Base-by-base conservation (phyloP, 2,113 vertebrate species). In the Penelope pileata region DNA sequence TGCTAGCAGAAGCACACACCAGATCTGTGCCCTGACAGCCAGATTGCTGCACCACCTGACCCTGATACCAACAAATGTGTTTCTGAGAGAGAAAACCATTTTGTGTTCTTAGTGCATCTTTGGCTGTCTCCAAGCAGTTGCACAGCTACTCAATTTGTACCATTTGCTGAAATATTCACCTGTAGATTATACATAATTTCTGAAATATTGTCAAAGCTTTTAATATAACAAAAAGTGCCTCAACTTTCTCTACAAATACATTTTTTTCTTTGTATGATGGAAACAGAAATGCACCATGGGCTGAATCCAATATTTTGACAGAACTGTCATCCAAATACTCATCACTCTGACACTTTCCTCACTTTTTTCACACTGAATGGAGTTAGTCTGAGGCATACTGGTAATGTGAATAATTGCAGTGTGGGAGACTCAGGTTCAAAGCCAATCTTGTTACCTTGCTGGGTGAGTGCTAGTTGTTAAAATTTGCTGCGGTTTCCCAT, bases 291-390 rank as follows among this genome's bases (percentile, higher is more conserved):
- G 79, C 82, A 88, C 42, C 76, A 67, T 68, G 6, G 24, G 56
- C 73, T 93, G 83, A 88, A 83, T 93, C 90, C 90, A 95, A 88
- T 95, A 91, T 97, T 97, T 96, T 97, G 94, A 94, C 54, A 91
- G 91, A 93, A 51, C 91, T 90, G 94, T 96, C 94, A 93, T 45
- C 48, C 72, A 82, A 91, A 94, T 48, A 63, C 75, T 93, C 10
- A 14, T 93, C 64, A 51, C 90, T 83, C 5, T 93, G 90, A 85
- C 93, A 96, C 79, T 88, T 77, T 3, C 78, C 79, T 83, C 83
- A 30, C 76, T 94, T 94, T 74, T 81, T 91, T 91, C 90, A 34
- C 88, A 70, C 76, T 5, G 88, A 95, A 86, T 68, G 81, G 75
- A 85, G 68, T 94, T 93, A 91, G 76, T 91, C 73, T 90, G 64